Conservation (phyloP, 2,113 vertebrate genomes). For the Xenopus tropicalis region DNA sequence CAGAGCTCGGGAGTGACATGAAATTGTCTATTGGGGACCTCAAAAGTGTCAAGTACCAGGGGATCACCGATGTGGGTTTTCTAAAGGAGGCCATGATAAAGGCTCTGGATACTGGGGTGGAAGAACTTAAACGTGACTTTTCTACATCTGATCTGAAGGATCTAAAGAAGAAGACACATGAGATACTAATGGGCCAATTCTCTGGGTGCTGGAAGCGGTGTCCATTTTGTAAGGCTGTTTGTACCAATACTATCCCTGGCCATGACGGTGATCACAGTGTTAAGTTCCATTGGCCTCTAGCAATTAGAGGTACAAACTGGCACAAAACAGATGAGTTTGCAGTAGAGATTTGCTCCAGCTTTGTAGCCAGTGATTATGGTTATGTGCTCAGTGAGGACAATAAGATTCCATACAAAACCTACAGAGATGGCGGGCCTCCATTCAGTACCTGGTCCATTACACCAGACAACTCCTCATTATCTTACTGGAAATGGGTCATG, state of each 20-base stretch:
- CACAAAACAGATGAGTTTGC: rapidly evolving
- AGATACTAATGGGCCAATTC: conserved; percentile 53
- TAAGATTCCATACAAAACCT: conserved; percentile 42
- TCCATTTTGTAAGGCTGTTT: conserved; percentile 46
- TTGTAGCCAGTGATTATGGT: rapidly evolving
- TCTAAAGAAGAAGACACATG: neutral
- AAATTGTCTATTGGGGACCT: conserved; percentile 47
- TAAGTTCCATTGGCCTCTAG: conserved; percentile 40
- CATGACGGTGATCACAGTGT: conserved; percentile 52
- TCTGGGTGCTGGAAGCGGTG: conserved; percentile 52
- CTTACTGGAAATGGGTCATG: conserved; percentile 73
- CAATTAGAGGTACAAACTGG: rapidly evolving
- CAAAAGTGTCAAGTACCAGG: conserved; percentile 51
- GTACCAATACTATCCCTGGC: conserved; percentile 51
- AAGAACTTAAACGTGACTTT: conserved; percentile 9
- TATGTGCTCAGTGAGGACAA: rapidly evolving
- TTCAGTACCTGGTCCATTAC: conserved; percentile 56
- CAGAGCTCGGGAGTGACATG: conserved; percentile 39
- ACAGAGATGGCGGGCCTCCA: conserved; percentile 48
- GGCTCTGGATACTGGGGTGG: conserved; percentile 19
- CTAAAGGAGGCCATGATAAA: conserved; percentile 46
- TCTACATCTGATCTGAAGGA: neutral
- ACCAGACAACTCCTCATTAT: conserved; percentile 53
- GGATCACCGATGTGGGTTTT: conserved; percentile 54
- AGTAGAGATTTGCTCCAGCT: conserved; percentile 48